Conservation (phyloP, 2,888 invertebrate species). For the Formica aserva region DNA sequence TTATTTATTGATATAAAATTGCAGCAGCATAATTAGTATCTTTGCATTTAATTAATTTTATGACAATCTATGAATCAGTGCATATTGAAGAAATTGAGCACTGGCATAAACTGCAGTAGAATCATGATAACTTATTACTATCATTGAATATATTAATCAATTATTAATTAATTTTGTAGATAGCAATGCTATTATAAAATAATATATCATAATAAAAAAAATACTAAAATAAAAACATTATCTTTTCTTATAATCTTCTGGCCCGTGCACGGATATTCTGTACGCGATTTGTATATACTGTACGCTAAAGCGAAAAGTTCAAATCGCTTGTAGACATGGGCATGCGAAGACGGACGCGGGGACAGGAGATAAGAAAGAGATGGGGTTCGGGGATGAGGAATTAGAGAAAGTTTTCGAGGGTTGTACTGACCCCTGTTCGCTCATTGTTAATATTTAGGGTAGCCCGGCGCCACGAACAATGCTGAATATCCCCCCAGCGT, state of each 20-base stretch:
- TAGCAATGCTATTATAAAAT: background rate
- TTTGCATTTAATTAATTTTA: slow-evolving; percentile 6
- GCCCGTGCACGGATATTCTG: slow-evolving; percentile 58
- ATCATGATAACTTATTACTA: background rate
- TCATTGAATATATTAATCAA: background rate
- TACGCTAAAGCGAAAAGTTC: slow-evolving; percentile 15
- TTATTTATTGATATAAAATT: background rate
- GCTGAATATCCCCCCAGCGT: slow-evolving; percentile 72
- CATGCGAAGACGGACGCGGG: slow-evolving; percentile 31
- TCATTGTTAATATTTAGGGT: slow-evolving; percentile 85
- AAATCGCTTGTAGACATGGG: background rate
- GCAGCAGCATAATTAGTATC: background rate
- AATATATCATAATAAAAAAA: background rate
- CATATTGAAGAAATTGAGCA: background rate
- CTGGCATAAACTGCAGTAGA: background rate
- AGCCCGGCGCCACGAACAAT: slow-evolving; percentile 80
- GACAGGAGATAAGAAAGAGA: slow-evolving; percentile 56
- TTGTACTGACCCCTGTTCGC: slow-evolving; percentile 81
- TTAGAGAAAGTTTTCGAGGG: slow-evolving; percentile 72
- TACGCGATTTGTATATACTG: background rate
- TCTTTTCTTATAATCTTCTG: background rate
- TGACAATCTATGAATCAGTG: background rate
- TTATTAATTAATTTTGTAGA: background rate
- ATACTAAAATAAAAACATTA: background rate
- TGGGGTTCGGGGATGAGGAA: slow-evolving; percentile 55